Percentiles rank a stretch among this genome's conserved stretches.
These are phyloP conservation scores for Choristoneura rosaceana DNA, from an alignment of 2,888 invertebrate species.

Conservation along the genomic window DNA sequence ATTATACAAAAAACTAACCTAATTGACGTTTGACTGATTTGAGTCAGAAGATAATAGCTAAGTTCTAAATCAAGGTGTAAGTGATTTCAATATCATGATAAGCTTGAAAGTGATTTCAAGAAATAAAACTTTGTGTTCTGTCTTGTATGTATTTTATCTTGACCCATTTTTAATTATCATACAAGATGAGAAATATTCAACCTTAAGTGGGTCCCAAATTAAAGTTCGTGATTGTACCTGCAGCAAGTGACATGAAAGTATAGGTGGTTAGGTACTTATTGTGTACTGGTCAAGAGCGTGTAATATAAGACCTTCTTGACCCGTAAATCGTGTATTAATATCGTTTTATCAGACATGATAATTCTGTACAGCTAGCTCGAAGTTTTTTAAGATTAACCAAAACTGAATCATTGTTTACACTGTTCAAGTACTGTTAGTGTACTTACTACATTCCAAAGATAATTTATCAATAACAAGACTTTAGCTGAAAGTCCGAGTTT, in stretches of 20 bases:
- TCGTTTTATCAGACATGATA: too few relatives aligned
- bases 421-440: background rate
- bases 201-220: too few relatives aligned
- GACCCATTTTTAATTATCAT: too few relatives aligned
- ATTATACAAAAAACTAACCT: background rate
- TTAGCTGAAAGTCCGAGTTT: background rate
- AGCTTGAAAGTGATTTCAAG: background rate
- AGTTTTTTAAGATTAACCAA: background rate
- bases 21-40: background rate
- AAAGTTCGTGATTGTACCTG: too few relatives aligned
- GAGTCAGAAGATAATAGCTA: background rate
- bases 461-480: background rate
- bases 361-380: background rate
- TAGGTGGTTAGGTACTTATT: too few relatives aligned
- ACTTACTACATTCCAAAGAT: background rate
- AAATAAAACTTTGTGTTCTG: background rate
- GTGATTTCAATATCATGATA: background rate
- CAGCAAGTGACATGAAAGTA: too few relatives aligned
- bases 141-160: too few relatives aligned
- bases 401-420: background rate
- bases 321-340: too few relatives aligned
- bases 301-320: too few relatives aligned
- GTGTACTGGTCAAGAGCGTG: too few relatives aligned
- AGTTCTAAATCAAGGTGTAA: background rate
- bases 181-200: too few relatives aligned